Conservation (phyloP, 2,888 invertebrate genomes). For the Trichogramma dendrolimi region DNA sequence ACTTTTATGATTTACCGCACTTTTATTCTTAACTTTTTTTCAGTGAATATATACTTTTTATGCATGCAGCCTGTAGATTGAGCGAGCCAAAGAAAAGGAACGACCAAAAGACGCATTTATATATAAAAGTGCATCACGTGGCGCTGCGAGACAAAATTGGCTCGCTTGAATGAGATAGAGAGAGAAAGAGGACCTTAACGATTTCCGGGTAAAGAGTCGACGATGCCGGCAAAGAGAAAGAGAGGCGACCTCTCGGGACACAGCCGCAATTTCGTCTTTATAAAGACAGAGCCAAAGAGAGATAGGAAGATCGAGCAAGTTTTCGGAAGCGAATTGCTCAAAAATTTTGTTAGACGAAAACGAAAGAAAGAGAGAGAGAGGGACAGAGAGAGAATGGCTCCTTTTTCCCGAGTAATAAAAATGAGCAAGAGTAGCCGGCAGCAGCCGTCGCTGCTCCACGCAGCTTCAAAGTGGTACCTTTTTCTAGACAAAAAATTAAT, state of each 20-base stretch:
- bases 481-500: constrained; percentile 5
- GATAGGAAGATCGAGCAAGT: constrained; percentile 21
- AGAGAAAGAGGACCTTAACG: constrained; percentile 35
- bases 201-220: constrained; percentile 42
- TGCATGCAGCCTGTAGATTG: no score
- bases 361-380: neutral
- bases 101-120: no score
- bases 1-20: constrained; percentile 26
- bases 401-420: neutral
- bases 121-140: no score
- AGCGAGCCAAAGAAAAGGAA: no score
- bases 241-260: neutral
- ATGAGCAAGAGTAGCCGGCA: neutral
- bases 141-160: constrained; percentile 1
- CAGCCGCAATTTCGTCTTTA: constrained; percentile 28
- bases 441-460: no score
- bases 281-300: neutral
- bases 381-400: neutral
- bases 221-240: constrained; percentile 14
- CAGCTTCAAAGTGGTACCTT: no score
- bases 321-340: constrained; percentile 30
- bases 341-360: constrained; percentile 28
- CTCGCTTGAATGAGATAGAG: neutral
- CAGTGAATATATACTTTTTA: constrained; percentile 1
- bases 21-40: constrained; percentile 17